These are phyloP conservation scores for Drosophila paramelanica DNA, from an alignment of 2,888 invertebrate genomes.

Conservation along the genomic window DNA sequence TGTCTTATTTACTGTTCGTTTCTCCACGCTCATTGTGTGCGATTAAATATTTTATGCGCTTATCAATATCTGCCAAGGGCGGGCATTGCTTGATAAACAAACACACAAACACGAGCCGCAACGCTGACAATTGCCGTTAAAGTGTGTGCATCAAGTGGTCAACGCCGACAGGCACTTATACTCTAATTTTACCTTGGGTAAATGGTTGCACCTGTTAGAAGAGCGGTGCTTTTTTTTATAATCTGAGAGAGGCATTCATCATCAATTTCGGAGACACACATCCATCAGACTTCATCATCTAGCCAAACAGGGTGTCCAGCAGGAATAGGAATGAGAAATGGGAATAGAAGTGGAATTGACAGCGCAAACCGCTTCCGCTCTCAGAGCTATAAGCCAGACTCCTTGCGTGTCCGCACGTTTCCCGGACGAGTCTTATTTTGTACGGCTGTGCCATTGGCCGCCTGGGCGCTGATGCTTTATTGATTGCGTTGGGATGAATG, in stretches of 20 bases:
- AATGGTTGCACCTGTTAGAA: slow-evolving; percentile 24
- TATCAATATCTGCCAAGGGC: slow-evolving; percentile 73
- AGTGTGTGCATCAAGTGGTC: slow-evolving; percentile 36
- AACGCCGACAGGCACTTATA: slow-evolving; percentile 13
- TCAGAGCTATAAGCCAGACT: slow-evolving; percentile 62
- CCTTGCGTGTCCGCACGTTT: slow-evolving; percentile 75
- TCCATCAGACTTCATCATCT: slow-evolving; percentile 45
- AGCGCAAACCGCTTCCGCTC: slow-evolving; percentile 23
- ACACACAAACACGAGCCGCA: slow-evolving; percentile 27
- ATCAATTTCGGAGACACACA: slow-evolving; percentile 11
- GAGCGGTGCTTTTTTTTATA: not conserved
- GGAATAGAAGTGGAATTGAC: not conserved
- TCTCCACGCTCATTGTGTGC: slow-evolving; percentile 43
- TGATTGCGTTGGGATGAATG: slow-evolving; percentile 52
- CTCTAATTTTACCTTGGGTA: slow-evolving; percentile 16
- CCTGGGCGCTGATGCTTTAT: slow-evolving; percentile 32
- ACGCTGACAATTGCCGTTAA: slow-evolving; percentile 7
- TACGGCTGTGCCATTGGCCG: slow-evolving; percentile 25
- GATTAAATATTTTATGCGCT: slow-evolving; percentile 79
- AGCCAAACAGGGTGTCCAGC: slow-evolving; percentile 22
- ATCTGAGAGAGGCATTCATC: slow-evolving; percentile 24
- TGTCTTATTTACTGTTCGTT: slow-evolving; percentile 38
- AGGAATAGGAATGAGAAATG: slow-evolving; percentile 6
- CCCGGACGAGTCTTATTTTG: slow-evolving; percentile 61
- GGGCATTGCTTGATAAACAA: slow-evolving; percentile 68